phyloP scores from a whole-genome alignment of 1,140 invertebrate genomes.

The Drosophila orena region DNA sequence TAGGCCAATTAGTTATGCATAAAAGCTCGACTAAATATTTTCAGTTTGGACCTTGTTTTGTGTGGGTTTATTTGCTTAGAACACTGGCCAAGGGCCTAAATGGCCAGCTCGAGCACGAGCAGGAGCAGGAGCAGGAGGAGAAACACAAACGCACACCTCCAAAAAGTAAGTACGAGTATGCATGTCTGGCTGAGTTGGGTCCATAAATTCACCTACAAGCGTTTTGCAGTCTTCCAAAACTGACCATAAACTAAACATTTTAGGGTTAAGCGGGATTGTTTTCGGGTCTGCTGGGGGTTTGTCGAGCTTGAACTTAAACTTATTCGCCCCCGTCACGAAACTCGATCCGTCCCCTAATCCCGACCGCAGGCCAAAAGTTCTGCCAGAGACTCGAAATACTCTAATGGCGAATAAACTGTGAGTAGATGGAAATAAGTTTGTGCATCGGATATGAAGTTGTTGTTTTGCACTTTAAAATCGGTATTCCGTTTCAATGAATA shows the following conservation, averaged over 20 bases:
- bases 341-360: background rate
- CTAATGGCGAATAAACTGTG: constrained; percentile 26
- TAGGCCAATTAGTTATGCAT: constrained; percentile 78
- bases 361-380: constrained; percentile 13
- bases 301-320: constrained; percentile 24
- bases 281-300: constrained; percentile 24
- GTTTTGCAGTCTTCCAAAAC: constrained; percentile 45
- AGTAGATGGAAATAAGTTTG: background rate
- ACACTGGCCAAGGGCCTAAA: constrained; percentile 27
- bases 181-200: constrained; percentile 34
- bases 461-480: background rate
- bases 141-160: constrained; percentile 1
- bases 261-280: constrained; percentile 52
- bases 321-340: constrained; percentile 1
- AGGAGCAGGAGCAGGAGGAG: background rate
- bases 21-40: constrained; percentile 70
- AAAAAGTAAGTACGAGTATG: background rate
- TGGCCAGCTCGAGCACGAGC: constrained; percentile 2
- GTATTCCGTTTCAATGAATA: background rate
- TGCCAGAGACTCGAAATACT: constrained; percentile 4
- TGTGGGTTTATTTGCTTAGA: constrained; percentile 51
- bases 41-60: constrained; percentile 56
- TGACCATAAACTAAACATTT: constrained; percentile 71
- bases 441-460: background rate
- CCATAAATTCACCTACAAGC: constrained; percentile 46